phyloP scores from a whole-genome alignment of 1,140 invertebrate genomes.

The Diploscapter pachys region DNA sequence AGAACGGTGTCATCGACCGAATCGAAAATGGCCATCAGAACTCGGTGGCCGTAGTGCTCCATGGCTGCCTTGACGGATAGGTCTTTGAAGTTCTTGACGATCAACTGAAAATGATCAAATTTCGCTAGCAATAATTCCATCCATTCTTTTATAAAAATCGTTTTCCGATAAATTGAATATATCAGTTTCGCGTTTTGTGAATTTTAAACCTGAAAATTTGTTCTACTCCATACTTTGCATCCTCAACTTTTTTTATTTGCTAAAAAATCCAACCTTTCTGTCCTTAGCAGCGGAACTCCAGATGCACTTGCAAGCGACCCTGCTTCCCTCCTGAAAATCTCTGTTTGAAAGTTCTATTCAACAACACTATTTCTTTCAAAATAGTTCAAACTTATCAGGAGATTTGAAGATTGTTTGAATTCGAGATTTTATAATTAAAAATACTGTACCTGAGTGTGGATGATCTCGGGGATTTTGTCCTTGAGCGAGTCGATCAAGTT shows the following conservation, averaged over 20 bases:
- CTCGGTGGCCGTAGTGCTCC: conserved; percentile 80
- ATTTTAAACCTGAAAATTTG: too few species aligned
- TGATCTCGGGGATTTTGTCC: conserved; percentile 69
- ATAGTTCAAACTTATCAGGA: too few species aligned
- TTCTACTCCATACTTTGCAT: too few species aligned
- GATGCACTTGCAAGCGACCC: conserved; percentile 75
- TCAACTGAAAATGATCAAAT: conserved; percentile 37
- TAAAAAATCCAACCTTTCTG: conserved; percentile 28
- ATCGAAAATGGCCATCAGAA: conserved; percentile 79
- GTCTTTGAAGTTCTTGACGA: conserved; percentile 72
- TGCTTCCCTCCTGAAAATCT: conserved; percentile 67
- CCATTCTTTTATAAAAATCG: too few species aligned
- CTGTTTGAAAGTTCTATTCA: too few species aligned
- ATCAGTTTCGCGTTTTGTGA: too few species aligned
- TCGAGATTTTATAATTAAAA: too few species aligned
- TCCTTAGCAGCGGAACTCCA: conserved; percentile 79
- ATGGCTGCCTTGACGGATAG: conserved; percentile 74
- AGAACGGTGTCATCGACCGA: conserved; percentile 87
- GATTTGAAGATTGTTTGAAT: too few species aligned
- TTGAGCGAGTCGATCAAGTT: conserved; percentile 40
- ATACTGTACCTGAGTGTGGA: conserved; percentile 13
- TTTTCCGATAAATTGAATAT: too few species aligned
- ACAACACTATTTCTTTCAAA: too few species aligned
- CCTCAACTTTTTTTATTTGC: too few species aligned
- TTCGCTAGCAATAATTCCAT: too few species aligned